phyloP scores from a whole-genome alignment of 2,797 vertebrate genomes.

The Myotis planiceps region DNA sequence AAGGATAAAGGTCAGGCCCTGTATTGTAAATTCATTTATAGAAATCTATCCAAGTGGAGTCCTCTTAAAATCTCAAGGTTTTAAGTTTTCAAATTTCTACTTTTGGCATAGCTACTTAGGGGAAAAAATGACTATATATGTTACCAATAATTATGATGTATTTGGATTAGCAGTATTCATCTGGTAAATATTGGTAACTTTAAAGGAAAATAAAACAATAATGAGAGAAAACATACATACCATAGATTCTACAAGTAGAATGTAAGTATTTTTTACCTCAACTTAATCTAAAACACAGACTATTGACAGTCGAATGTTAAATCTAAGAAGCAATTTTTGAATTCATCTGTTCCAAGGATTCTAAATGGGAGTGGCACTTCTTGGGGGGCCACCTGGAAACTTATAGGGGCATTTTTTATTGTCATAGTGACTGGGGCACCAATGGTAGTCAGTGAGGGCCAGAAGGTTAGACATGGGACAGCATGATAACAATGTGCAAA shows the following conservation, averaged over 20 bases:
- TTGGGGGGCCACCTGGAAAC: neutral
- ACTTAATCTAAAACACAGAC: neutral
- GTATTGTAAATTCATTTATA: neutral
- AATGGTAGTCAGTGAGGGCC: neutral
- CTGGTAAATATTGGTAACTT: neutral
- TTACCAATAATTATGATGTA: neutral
- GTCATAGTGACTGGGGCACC: neutral
- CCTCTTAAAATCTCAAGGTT: neutral
- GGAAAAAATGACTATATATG: neutral
- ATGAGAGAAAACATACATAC: neutral
- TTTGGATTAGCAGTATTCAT: neutral
- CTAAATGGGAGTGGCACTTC: neutral
- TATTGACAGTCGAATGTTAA: neutral
- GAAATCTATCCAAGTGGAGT: neutral
- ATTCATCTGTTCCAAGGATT: neutral
- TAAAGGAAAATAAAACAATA: neutral
- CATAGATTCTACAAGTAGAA: neutral
- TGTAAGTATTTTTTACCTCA: neutral
- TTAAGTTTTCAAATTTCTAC: neutral
- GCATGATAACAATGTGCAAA: neutral
- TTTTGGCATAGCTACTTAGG: neutral
- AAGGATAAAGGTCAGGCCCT: neutral
- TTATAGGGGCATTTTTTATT: neutral
- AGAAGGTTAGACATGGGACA: neutral
- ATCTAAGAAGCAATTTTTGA: neutral